phyloP scores from a whole-genome alignment of 2,113 vertebrate species.

The Smithornis capensis region DNA sequence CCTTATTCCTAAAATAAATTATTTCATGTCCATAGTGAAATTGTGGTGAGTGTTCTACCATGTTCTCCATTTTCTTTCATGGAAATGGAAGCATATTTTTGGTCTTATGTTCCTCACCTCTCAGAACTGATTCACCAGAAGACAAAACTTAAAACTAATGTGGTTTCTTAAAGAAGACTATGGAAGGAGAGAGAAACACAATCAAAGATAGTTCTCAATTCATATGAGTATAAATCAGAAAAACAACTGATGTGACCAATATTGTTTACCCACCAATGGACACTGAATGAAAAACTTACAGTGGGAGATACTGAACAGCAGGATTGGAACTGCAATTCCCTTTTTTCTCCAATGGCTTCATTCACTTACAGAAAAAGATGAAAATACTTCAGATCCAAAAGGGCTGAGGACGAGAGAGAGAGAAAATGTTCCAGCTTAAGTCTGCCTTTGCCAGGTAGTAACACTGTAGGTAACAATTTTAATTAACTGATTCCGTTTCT shows the following conservation, averaged over 20 bases:
- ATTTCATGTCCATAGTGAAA: no score
- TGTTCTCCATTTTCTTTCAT: no score
- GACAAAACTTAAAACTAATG: not conserved
- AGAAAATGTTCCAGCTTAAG: not conserved
- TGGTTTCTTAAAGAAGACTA: not conserved
- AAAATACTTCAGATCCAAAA: not conserved
- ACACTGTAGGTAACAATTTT: not conserved
- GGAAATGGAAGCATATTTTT: not conserved
- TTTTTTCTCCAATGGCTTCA: not conserved
- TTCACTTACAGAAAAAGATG: not conserved
- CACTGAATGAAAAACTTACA: not conserved
- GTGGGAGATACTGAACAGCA: not conserved
- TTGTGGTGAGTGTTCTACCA: not conserved
- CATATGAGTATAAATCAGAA: not conserved
- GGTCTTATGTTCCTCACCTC: not conserved
- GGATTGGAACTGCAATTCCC: not conserved
- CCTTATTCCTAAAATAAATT: not conserved
- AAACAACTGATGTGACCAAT: not conserved
- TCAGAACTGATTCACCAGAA: not conserved
- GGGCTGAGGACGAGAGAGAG: not conserved
- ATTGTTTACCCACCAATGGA: not conserved
- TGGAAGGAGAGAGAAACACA: not conserved
- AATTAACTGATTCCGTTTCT: not conserved
- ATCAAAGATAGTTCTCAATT: not conserved
- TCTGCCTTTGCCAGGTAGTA: not conserved